Evolutionary conservation across 1,140 invertebrate genomes (phyloP), one percentile per base, ranked within the genome.

Genomic region (Hydropsyche tenuis): DNA sequence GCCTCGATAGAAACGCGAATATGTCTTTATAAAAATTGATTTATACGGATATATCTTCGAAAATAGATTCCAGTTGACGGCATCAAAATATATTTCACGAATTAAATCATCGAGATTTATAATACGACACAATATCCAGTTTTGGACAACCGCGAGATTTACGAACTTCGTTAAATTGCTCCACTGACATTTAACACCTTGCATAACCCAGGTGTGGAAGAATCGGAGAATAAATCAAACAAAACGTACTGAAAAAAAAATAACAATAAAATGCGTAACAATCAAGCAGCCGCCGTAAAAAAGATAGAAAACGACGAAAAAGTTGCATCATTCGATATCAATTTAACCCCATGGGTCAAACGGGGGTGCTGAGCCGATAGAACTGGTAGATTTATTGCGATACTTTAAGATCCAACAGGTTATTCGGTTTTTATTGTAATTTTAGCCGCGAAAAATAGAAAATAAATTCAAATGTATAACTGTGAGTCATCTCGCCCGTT

Each of bases 181-280:
- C 48, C 20, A 53, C 9, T 53, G 48, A 20, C 48, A 53, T 53
- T 53, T 53, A 53, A 53, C 48, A 53, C 48, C 48, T 53, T 53
- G 20, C 16, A 37, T 37, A 37, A 37, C 30, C 30, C 30, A 37
- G 30, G 30, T 37, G 30, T 37, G 30, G 30, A 37, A 37, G 30
- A 37, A 37, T 37, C 30, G 30, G 3, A 3, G 3, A 3, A 37
- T 37, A 37, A 37, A 37, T 37, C 30, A 37, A 9, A 9, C 30
- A 9, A 37, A 37, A 37, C 9, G 30, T 37, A 4, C 30, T 3
- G 3, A 37, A n/a, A n/a, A 37, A 37, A 37, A 37, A 9, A 37
- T 37, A 37, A 37, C 30, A 37, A 37, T 37, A 37, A 37, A 37
- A 37, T 37, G 30, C 30, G 30, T 37, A 37, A 37, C 30, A 37